Evolutionary conservation across 2,113 vertebrate species (phyloP), one percentile per base, ranked within the genome.

Genomic region (Scartelaos histophorus): DNA sequence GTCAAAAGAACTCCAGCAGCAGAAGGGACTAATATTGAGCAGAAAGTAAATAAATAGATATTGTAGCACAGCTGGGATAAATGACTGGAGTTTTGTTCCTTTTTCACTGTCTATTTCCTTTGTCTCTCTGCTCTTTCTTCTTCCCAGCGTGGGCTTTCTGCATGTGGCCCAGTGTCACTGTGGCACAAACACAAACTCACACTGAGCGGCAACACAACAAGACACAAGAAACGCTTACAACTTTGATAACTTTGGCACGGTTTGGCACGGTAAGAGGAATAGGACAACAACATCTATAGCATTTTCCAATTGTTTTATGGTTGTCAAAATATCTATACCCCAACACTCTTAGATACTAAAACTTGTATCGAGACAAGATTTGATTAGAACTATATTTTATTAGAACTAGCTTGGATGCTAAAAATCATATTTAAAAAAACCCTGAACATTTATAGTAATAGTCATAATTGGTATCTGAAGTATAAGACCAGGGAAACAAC

Each of bases 41-140:
- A 35, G 12, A 24, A 67, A 29, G 77, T 56, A 78, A 71, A 79
- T 68, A 78, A 49, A 77, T 69, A 53, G 66, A 72, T 15, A 46
- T 38, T 61, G 70, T 25, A 17, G 71, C 79, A 87, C 89, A 16
- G 85, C 90, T 88, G 89, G 73, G 85, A 90, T 89, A 88, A 89
- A 83, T 67, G 78, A 81, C 69, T 34, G 61, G 43, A 78, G 73
- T 78, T 83, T 83, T 57, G 60, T 69, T 68, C 73, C 34, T 58
- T 69, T 5, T 38, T 46, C 25, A 17, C 58, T 19, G 25, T 17
- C 58, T 69, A 69, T 68, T 45, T 70, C 66, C 69, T 76, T 24
- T 66, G 56, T 62, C 56, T 13, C 51, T 24, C 25, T 24, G 25
- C 67, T n/a, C 38, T 71, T 85, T 81, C 75, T 76, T 75, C 53